These are phyloP conservation scores for Grammomys dolichurus DNA, from an alignment of 2,113 vertebrate species.

Conservation along the genomic window DNA sequence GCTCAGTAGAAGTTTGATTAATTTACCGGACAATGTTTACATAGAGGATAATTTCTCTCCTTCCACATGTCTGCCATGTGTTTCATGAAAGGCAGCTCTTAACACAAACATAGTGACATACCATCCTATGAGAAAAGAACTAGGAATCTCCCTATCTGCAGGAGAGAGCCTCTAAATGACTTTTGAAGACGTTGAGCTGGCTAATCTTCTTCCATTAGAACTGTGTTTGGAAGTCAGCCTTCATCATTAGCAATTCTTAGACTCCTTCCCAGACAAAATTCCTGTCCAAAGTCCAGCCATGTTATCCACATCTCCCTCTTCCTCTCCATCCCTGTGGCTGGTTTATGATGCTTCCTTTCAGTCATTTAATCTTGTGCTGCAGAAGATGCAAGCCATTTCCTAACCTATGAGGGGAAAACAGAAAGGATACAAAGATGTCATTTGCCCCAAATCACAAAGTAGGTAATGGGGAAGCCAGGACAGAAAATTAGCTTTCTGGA, in stretches of 20 bases:
- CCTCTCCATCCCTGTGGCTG: background rate
- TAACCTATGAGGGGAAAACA: background rate
- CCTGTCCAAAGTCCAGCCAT: background rate
- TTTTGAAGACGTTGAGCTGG: background rate
- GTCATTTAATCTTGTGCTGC: background rate
- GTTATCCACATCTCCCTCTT: background rate
- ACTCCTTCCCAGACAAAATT: constrained; percentile 35
- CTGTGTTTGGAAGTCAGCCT: background rate
- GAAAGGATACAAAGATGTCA: background rate
- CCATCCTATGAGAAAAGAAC: background rate
- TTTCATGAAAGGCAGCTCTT: constrained; percentile 36
- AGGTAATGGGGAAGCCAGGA: background rate
- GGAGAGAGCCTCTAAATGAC: constrained; percentile 12
- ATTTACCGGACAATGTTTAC: constrained; percentile 76
- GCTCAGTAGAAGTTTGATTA: constrained; percentile 72
- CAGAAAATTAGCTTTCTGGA: background rate
- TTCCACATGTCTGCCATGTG: constrained; percentile 57
- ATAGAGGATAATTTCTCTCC: constrained; percentile 64
- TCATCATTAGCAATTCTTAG: constrained; percentile 38
- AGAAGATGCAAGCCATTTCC: background rate
- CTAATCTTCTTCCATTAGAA: background rate
- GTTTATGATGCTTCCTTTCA: background rate
- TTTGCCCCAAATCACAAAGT: background rate
- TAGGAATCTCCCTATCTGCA: background rate
- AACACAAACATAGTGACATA: background rate